These are phyloP conservation scores for Nasua narica DNA, from an alignment of 2,797 vertebrate genomes.

Conservation along the genomic window DNA sequence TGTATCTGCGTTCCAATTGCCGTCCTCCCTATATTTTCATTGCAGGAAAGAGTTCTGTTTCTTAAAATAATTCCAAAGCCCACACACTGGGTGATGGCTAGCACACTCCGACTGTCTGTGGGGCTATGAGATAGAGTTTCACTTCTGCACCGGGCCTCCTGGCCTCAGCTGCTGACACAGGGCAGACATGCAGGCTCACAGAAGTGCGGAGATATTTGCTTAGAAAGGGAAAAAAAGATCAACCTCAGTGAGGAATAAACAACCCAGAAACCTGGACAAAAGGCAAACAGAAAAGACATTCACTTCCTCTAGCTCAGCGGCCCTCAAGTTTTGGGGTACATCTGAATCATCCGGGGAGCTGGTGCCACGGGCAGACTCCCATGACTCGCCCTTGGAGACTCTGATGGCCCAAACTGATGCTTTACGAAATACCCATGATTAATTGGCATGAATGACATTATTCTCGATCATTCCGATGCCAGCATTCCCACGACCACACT, in stretches of 20 bases:
- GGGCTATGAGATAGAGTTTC: constrained; percentile 42
- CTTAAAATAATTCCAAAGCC: background rate
- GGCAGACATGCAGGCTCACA: background rate
- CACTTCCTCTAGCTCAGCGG: background rate
- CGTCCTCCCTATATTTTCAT: background rate
- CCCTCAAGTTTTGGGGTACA: background rate
- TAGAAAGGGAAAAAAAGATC: constrained; percentile 48
- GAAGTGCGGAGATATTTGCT: constrained; percentile 33
- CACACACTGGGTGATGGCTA: background rate
- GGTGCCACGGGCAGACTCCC: background rate
- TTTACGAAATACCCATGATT: background rate
- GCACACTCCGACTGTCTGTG: background rate
- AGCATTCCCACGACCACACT: background rate
- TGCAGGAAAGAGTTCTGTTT: background rate
- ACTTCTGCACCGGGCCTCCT: constrained; percentile 20
- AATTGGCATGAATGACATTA: background rate
- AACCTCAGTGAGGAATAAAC: background rate
- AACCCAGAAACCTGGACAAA: background rate
- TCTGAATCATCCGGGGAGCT: rapidly evolving
- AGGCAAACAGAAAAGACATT: background rate
- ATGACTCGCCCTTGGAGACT: background rate
- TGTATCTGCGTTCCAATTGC: background rate
- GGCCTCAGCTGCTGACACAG: constrained; percentile 57
- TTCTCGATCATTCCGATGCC: background rate
- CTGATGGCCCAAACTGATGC: background rate